Percentiles rank a stretch among this genome's conserved stretches.
These are phyloP conservation scores for Melinaea marsaeus DNA, from an alignment of 2,888 invertebrate genomes.

Conservation along the genomic window DNA sequence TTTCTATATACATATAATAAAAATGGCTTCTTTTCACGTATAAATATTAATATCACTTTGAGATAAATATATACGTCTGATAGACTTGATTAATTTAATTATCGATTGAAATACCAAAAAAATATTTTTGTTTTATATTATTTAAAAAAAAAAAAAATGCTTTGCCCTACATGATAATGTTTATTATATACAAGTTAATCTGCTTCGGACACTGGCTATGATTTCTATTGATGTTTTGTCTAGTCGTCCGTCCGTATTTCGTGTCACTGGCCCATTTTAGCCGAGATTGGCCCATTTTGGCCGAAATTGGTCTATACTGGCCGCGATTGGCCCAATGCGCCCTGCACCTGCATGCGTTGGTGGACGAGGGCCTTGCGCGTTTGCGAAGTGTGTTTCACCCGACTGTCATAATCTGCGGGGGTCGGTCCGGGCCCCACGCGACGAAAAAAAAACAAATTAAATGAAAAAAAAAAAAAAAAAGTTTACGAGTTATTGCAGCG, in stretches of 20 bases:
- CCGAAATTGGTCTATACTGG: no score
- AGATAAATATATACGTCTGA: no score
- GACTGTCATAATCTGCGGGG: conserved; percentile 70
- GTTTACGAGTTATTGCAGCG: conserved; percentile 38
- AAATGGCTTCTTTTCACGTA: no score
- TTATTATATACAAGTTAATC: conserved; percentile 32
- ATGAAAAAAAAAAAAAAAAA: conserved; percentile 15
- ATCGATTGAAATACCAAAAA: no score
- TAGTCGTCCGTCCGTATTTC: no score
- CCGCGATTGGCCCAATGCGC: neutral
- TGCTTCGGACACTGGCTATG: conserved; percentile 40
- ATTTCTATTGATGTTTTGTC: no score
- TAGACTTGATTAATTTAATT: no score
- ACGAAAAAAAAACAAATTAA: conserved; percentile 11
- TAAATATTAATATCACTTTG: no score
- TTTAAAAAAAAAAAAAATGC: no score
- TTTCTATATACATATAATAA: neutral
- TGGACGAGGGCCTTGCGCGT: neutral
- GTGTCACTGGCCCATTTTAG: neutral
- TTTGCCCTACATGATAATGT: no score
- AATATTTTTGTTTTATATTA: no score
- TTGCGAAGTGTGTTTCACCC: conserved; percentile 31
- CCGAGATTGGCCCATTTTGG: neutral
- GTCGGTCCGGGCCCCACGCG: conserved; percentile 35
- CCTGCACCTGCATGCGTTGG: neutral